Evolutionary conservation across 2,797 vertebrate genomes (phyloP), one percentile per base, ranked within the genome.

Genomic region (Spinus pinus): DNA sequence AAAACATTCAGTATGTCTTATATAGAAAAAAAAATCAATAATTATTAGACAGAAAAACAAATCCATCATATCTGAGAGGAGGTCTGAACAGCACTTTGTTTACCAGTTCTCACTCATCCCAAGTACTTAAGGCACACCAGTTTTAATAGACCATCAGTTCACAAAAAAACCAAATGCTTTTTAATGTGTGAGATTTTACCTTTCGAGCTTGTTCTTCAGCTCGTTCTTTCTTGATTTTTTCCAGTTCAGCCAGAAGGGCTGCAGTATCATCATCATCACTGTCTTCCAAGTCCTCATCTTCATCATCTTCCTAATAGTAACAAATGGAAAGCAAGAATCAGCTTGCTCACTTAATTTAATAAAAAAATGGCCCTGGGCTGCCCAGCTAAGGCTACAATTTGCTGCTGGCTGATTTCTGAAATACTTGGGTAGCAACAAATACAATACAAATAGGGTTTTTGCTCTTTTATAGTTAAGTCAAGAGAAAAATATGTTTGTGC

Each of bases 151-250:
- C n/a, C 20, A 39, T 2, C 27, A 69, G 17, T 33, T 24, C 37
- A 57, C 65, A 61, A 73, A 73, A 58, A 62, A 62, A 66, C 1
- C 8, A 70, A 42, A 12, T 30, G n/a, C 27, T 62, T 37, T 42
- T 64, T 35, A 61, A 47, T 1, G 4, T 31, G 31, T 53, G 39
- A 89, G 58, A 67, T 80, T 90, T 97, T 98, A 99, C 99, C 98
- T 99, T 99, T 62, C 99, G 98, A 92, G 99, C 99, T 95, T 99
- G 99, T 85, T 99, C 99, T 94, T 99, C 99, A 77, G 99, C 99
- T 70, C 99, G 97, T 85, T 99, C 99, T 95, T 99, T 99, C 96
- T 99, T 99, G 75, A 99, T 99, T 94, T 99, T 99, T 88, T 99
- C 99, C n/a, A 99, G 97, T 92, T 99, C 99, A 73, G 99, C 99